Conservation (phyloP, 2,888 invertebrate species). For the Fissipunctia ypsillon region DNA sequence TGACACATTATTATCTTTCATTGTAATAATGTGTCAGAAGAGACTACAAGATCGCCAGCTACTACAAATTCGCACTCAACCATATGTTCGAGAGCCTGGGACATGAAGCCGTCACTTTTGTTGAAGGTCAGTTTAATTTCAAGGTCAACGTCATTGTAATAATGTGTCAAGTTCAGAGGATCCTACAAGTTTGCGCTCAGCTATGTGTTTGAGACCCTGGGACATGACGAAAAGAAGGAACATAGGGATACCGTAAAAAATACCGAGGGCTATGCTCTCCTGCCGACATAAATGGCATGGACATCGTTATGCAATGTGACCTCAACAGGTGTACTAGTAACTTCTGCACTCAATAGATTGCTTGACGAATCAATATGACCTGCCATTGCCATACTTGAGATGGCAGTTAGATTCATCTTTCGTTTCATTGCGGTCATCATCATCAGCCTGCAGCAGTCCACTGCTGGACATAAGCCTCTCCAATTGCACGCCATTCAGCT, state of each 20-base stretch:
- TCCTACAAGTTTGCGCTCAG: not conserved
- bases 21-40: constrained; percentile 84
- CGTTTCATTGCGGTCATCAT: not conserved
- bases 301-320: not conserved
- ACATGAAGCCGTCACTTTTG: constrained; percentile 94
- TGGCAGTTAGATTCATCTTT: not conserved
- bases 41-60: constrained; percentile 97
- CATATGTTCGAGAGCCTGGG: constrained; percentile 95
- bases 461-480: no score
- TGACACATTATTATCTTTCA: no score
- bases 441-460: no score
- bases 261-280: not conserved
- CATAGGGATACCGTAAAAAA: not conserved
- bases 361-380: not conserved
- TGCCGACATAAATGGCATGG: not conserved
- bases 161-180: not conserved
- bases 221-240: not conserved
- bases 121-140: not conserved
- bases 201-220: not conserved
- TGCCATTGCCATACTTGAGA: not conserved
- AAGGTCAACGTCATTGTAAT: not conserved
- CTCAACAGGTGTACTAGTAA: no score
- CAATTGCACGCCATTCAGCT: no score
- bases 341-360: not conserved
- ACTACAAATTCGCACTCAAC: constrained; percentile 98